A percentile compares a stretch with the other conserved stretches of the same genome.
These are phyloP conservation scores for Crypturellus tataupa DNA, from an alignment of 2,797 vertebrate species.

Conservation along the genomic window DNA sequence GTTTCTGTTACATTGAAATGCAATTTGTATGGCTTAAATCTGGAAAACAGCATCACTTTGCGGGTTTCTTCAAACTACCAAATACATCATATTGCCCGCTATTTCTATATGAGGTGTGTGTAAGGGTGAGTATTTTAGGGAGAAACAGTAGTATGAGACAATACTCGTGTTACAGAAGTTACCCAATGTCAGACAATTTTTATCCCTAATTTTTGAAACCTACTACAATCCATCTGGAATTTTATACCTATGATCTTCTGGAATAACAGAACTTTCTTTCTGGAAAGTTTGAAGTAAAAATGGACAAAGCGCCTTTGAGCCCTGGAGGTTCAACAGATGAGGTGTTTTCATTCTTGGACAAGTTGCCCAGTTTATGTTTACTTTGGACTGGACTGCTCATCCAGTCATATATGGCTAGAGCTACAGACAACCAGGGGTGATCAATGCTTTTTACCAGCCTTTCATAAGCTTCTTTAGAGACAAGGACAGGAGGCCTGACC, in stretches of 20 bases:
- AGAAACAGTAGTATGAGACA: not conserved
- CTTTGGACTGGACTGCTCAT: conserved; percentile 43
- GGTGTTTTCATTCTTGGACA: conserved; percentile 68
- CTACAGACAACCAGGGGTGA: conserved; percentile 12
- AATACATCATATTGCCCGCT: not conserved
- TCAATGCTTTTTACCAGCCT: conserved; percentile 52
- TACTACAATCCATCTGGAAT: conserved; percentile 65
- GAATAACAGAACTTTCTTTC: conserved; percentile 47
- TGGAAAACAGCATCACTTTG: conserved; percentile 13
- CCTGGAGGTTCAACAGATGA: conserved; percentile 61
- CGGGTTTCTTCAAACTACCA: conserved; percentile 37
- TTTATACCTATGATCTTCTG: conserved; percentile 46
- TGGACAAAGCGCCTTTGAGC: conserved; percentile 71
- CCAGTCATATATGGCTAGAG: not conserved
- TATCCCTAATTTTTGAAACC: conserved; percentile 10
- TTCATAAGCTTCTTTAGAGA: conserved; percentile 11
- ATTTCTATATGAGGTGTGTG: not conserved
- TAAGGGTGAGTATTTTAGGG: not conserved
- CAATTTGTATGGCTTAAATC: conserved; percentile 37
- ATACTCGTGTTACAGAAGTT: not conserved
- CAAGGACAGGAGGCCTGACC: not conserved
- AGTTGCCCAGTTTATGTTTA: conserved; percentile 55
- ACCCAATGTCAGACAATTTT: not conserved
- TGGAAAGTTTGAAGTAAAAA: conserved; percentile 61
- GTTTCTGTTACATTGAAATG: conserved; percentile 34